Conservation (phyloP, 2,797 vertebrate species). For the Pachyuromys duprasi region DNA sequence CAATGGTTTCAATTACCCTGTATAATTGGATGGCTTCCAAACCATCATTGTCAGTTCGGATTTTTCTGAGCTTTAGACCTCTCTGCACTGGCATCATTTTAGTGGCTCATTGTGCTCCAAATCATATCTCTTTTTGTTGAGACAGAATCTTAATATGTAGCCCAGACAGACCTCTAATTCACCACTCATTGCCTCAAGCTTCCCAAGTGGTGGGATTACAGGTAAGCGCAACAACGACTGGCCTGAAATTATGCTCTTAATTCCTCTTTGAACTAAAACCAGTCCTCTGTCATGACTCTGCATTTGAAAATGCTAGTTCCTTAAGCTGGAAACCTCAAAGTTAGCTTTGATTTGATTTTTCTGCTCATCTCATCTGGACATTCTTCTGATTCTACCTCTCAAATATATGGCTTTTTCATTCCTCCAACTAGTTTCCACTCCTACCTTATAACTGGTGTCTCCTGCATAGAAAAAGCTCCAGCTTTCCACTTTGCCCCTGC, state of each 20-base stretch:
- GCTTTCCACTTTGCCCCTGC: neutral
- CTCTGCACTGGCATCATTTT: neutral
- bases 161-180: neutral
- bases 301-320: constrained; percentile 16
- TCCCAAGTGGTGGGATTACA: neutral
- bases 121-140: neutral
- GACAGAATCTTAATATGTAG: neutral
- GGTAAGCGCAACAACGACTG: neutral
- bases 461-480: neutral
- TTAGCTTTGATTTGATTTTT: constrained; percentile 32
- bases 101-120: neutral
- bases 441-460: neutral
- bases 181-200: too few relatives aligned
- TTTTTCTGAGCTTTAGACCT: constrained; percentile 4
- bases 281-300: neutral
- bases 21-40: constrained; percentile 31
- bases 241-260: neutral
- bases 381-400: neutral
- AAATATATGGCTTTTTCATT: neutral
- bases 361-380: neutral
- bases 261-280: constrained; percentile 41
- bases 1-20: neutral
- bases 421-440: neutral
- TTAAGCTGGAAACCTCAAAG: constrained; percentile 8
- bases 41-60: neutral